Evolutionary conservation across 37 sponge, comb jelly and placozoan genomes (phyloP).

Genomic region (Amphimedon queenslandica): DNA sequence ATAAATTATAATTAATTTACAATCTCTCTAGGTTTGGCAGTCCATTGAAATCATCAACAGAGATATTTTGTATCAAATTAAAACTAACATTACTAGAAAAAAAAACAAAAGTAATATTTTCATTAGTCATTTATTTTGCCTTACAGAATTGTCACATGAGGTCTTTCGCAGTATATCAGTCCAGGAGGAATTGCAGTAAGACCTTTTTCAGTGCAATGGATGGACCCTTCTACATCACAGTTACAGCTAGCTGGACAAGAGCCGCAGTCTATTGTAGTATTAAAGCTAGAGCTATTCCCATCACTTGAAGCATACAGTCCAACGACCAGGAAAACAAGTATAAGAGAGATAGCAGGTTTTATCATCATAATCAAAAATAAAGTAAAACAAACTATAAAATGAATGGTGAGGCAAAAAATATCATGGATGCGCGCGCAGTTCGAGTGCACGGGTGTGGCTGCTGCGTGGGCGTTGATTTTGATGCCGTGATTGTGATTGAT

Average conservation of each 20-base stretch:
- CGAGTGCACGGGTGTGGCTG: background rate
- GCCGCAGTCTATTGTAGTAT: no score
- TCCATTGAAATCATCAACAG: conserved; percentile 20
- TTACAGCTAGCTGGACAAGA: conserved; percentile 32
- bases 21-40: conserved; percentile 19
- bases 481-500: background rate
- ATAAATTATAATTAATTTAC: conserved; percentile 19
- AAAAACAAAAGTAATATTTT: background rate
- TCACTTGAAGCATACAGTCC: no score
- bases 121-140: background rate
- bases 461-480: background rate
- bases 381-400: no score
- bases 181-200: conserved; percentile 17
- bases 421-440: no score
- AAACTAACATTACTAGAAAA: conserved; percentile 50
- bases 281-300: no score
- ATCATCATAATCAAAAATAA: no score
- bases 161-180: conserved; percentile 32
- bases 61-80: conserved; percentile 14
- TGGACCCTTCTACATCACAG: conserved; percentile 10
- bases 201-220: conserved; percentile 20
- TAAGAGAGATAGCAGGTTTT: no score
- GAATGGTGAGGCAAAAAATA: no score
- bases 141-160: conserved; percentile 24
- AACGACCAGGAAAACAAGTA: no score